Conservation (phyloP, 37 sponge, comb jelly and placozoan species). For the Beroe ovata region DNA sequence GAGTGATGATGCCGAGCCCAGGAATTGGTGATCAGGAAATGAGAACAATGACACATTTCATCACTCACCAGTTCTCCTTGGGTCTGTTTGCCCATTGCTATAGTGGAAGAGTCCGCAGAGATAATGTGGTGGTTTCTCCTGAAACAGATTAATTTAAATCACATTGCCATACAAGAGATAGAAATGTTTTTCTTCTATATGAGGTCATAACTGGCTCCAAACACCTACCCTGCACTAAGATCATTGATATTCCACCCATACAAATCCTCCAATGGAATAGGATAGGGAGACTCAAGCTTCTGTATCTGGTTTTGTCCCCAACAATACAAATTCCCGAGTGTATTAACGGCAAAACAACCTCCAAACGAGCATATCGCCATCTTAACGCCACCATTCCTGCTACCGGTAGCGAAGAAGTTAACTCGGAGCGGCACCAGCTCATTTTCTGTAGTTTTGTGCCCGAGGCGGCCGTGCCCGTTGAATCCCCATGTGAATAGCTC, state of each 20-base stretch:
- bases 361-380: slow-evolving; percentile 29
- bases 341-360: slow-evolving; percentile 43
- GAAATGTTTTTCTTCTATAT: no score
- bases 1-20: no score
- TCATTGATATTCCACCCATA: slow-evolving; percentile 53
- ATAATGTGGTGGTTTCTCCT: slow-evolving; percentile 37
- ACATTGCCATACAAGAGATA: no score
- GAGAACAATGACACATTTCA: no score
- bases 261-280: slow-evolving; percentile 49
- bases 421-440: slow-evolving; percentile 53
- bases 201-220: no score
- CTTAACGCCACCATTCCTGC: neutral
- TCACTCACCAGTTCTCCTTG: slow-evolving; percentile 54
- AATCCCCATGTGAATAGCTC: slow-evolving; percentile 58
- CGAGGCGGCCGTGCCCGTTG: slow-evolving; percentile 51
- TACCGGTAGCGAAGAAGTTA: neutral
- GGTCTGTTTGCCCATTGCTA: slow-evolving; percentile 49
- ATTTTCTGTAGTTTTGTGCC: slow-evolving; percentile 43
- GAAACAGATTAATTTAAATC: no score
- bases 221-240: slow-evolving; percentile 14
- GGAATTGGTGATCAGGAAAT: no score
- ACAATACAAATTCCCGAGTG: neutral
- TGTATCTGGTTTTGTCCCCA: slow-evolving; percentile 50
- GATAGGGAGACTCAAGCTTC: slow-evolving; percentile 49
- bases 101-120: slow-evolving; percentile 12